Base-by-base conservation (phyloP, 2,113 vertebrate genomes). In the Hucho hucho region DNA sequence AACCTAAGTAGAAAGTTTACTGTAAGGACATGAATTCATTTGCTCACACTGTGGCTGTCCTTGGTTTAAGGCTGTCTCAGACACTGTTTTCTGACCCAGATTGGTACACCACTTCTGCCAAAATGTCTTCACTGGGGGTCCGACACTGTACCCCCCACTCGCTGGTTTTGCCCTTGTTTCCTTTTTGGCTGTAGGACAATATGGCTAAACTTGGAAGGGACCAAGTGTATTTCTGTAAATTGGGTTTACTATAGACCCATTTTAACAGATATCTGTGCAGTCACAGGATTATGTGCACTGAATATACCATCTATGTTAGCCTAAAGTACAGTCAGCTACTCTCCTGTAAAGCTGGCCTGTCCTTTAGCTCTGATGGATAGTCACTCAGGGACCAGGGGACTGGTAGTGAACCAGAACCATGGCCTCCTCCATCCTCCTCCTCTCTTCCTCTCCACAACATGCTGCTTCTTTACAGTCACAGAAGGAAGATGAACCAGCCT, bases 281-380 rank as follows among this genome's bases (percentile, higher is more conserved):
- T 43, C 32, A 20, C 9, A 29, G 13, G 7, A 77, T 68, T 74
- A 66, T 69, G 18, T 9, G 12, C 7, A 26, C 7, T 65, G 11
- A 26, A 77, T 67, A 73, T 65, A 24, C 20, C n/a, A 47, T 22
- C n/a, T 49, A 49, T 4, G 14, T 32, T 74, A 58, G 74, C 67
- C 53, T 69, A 28, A 56, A 32, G 69, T 68, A 13, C 22, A 65
- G 67, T 72, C 72, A 2, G 11, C 47, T 20, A 46, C 43, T 77
- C 81, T 73, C 78, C 65, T 69, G 65, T 75, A 16, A 32, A 75
- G 43, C 28, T 18, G 24, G 66, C 32, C 14, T 69, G 85, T 84
- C 83, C 20, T 83, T 68, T 28, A 11, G 28, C 47, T 28, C 26
- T 83, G 83, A 89, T 82, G 73, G 74, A 89, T 84, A 78, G 32